These are phyloP conservation scores for Patella pellucida DNA, from an alignment of 2,888 invertebrate genomes.

Conservation along the genomic window DNA sequence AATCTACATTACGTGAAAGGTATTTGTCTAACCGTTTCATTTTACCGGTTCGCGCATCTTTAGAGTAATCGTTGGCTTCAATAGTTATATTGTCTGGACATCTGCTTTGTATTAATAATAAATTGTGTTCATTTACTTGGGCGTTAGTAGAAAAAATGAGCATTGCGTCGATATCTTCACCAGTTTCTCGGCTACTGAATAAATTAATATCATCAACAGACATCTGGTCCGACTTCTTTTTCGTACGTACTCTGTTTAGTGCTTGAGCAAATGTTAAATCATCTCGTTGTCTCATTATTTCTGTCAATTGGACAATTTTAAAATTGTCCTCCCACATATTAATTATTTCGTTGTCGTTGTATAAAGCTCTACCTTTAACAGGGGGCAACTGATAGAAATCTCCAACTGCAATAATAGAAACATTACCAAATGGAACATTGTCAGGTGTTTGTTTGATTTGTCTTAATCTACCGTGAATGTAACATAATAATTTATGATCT, in stretches of 20 bases:
- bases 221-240: conserved; percentile 8
- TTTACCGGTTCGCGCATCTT: conserved; percentile 3
- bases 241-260: conserved; percentile 16
- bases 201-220: not conserved
- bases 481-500: conserved; percentile 4
- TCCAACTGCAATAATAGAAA: conserved; percentile 16
- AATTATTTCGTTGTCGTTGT: not conserved
- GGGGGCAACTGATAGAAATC: conserved; percentile 28
- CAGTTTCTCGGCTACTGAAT: not conserved
- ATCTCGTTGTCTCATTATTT: conserved; percentile 17
- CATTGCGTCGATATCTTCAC: not conserved
- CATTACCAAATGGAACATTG: conserved; percentile 15
- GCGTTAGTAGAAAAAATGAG: conserved; percentile 16
- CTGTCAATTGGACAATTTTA: conserved; percentile 13
- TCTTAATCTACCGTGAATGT: conserved; percentile 21
- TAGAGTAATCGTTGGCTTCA: conserved; percentile 18
- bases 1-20: not conserved
- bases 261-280: conserved; percentile 18
- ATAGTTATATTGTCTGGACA: not conserved
- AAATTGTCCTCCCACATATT: conserved; percentile 20
- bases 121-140: conserved; percentile 18
- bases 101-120: not conserved
- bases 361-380: conserved; percentile 9
- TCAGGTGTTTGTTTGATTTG: conserved; percentile 24
- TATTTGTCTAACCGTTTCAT: conserved; percentile 1